Conservation (phyloP, 2,113 vertebrate species). For the Channa maculata region DNA sequence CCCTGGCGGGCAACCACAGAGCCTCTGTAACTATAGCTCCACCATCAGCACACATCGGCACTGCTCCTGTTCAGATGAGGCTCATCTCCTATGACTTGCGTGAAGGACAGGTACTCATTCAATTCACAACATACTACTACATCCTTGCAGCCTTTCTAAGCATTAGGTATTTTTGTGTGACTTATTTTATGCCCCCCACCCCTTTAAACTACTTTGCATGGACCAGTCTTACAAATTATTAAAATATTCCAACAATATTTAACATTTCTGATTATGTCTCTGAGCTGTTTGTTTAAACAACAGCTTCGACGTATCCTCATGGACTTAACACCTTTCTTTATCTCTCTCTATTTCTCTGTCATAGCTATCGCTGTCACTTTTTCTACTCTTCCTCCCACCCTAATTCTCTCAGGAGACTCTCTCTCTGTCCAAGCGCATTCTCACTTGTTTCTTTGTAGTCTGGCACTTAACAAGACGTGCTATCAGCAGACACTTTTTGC, state of each 20-base stretch:
- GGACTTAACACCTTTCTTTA: slow-evolving; percentile 36
- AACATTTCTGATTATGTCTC: slow-evolving; percentile 24
- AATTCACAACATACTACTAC: too few species aligned
- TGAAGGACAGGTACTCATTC: slow-evolving; percentile 89
- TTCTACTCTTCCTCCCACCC: slow-evolving; percentile 3
- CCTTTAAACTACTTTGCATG: slow-evolving; percentile 13
- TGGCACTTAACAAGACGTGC: slow-evolving; percentile 48
- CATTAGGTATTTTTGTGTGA: slow-evolving; percentile 20
- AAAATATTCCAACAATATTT: slow-evolving; percentile 15
- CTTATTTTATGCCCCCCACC: slow-evolving; percentile 24
- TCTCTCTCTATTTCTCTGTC: slow-evolving; percentile 14
- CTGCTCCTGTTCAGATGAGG: slow-evolving; percentile 86
- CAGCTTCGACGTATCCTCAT: slow-evolving; percentile 23
- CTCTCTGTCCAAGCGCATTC: slow-evolving; percentile 4
- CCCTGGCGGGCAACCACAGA: slow-evolving; percentile 83
- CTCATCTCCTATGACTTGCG: slow-evolving; percentile 91
- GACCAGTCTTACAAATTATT: slow-evolving; percentile 8
- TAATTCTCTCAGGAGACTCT: slow-evolving; percentile 25
- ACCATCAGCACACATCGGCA: slow-evolving; percentile 87
- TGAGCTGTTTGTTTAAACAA: background rate
- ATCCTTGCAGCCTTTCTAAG: background rate
- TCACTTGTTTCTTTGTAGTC: slow-evolving; percentile 32
- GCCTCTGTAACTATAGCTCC: slow-evolving; percentile 85
- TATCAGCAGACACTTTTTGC: slow-evolving; percentile 51
- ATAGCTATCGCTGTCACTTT: slow-evolving; percentile 42